Conservation (phyloP, 30 jellyfish, hydroid and myxozoan species). For the Nemopilema nomurai region DNA sequence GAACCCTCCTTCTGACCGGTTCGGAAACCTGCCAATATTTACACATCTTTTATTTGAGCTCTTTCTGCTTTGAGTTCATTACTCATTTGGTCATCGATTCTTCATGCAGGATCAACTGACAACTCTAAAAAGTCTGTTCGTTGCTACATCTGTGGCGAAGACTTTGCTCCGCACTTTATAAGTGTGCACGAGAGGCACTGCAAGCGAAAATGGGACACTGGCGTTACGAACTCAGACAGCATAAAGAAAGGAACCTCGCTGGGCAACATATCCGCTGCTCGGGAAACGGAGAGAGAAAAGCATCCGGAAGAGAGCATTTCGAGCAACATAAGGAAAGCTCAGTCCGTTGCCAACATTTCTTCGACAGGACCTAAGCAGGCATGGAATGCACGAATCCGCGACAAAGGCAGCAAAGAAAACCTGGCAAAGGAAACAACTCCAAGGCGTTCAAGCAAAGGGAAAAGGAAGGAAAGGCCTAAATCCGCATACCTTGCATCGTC, state of each 20-base stretch:
- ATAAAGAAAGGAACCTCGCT: conserved; percentile 46
- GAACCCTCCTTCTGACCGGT: too few relatives aligned
- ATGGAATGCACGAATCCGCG: conserved; percentile 61
- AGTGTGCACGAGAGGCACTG: conserved; percentile 72
- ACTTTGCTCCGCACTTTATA: conserved; percentile 51
- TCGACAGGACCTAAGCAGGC: conserved; percentile 52
- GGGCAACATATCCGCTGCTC: conserved; percentile 45
- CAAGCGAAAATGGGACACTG: conserved; percentile 72
- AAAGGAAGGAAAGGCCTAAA: conserved; percentile 55
- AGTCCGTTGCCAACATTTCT: conserved; percentile 49
- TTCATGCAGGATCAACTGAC: conserved; percentile 51
- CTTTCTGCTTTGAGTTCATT: background rate
- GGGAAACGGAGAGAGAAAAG: conserved; percentile 13
- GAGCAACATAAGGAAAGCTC: conserved; percentile 53
- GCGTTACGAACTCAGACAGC: conserved; percentile 20
- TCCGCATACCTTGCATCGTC: conserved; percentile 48
- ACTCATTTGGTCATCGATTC: background rate
- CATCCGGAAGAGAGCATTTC: background rate
- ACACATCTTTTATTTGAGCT: background rate
- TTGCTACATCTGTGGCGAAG: conserved; percentile 78
- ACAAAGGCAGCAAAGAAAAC: conserved; percentile 29
- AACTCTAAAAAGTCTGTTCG: conserved; percentile 38
- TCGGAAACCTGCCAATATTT: background rate
- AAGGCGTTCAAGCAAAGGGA: conserved; percentile 1
- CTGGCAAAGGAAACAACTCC: conserved; percentile 14